Evolutionary conservation across 2,113 vertebrate genomes (phyloP).

Genomic region (Chloebia gouldiae): DNA sequence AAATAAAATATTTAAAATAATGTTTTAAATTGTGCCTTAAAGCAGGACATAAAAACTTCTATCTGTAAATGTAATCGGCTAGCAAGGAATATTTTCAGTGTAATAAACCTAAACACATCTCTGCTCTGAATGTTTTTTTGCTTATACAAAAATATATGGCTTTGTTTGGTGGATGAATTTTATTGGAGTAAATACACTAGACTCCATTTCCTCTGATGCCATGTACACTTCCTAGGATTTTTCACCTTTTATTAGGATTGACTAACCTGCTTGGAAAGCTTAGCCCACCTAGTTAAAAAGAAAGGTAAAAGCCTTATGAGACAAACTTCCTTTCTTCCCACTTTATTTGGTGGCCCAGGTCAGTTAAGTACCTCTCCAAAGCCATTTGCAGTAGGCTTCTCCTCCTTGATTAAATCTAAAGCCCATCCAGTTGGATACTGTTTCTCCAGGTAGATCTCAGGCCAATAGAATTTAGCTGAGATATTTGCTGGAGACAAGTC

Average conservation of each 20-base stretch:
- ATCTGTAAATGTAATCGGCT: neutral
- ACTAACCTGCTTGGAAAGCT: neutral
- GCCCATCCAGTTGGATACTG: accelerated
- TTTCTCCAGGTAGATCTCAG: accelerated
- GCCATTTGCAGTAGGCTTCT: neutral
- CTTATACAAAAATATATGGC: neutral
- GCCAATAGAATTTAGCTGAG: neutral
- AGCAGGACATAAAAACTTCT: neutral
- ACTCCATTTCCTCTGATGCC: neutral
- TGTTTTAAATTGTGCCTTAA: neutral
- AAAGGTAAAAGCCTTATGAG: neutral
- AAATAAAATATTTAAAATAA: neutral
- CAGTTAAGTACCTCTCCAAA: neutral
- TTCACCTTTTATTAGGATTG: neutral
- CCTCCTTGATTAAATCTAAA: neutral
- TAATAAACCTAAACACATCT: neutral
- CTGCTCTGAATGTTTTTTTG: neutral
- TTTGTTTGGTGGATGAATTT: neutral
- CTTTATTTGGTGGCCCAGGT: accelerated
- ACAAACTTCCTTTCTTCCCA: neutral
- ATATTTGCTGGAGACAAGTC: neutral
- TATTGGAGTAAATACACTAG: neutral
- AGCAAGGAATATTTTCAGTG: neutral
- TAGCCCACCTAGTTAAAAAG: neutral
- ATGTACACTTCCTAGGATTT: neutral